Conservation (phyloP, 1,140 invertebrate species). For the Agrypnia vestita region DNA sequence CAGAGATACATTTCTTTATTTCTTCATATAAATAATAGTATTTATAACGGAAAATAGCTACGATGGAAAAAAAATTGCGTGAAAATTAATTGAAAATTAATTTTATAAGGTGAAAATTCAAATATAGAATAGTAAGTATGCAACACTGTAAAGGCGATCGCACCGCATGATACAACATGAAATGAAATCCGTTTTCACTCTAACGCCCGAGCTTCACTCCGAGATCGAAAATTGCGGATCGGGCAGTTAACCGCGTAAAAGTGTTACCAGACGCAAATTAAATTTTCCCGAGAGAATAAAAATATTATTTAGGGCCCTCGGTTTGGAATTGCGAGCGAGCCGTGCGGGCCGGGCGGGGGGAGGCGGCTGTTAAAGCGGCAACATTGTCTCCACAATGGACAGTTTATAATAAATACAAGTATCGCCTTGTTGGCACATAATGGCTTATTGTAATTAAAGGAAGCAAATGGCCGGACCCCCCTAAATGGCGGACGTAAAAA, state of each 20-base stretch:
- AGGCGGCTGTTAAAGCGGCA: conserved; percentile 30
- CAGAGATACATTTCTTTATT: too few species aligned
- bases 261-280: conserved; percentile 51
- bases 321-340: background rate
- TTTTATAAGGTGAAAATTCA: too few species aligned
- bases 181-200: background rate
- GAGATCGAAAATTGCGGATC: conserved; percentile 9
- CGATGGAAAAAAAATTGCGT: too few species aligned
- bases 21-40: too few species aligned
- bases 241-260: conserved; percentile 27
- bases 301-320: conserved; percentile 42
- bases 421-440: conserved; percentile 33
- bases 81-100: too few species aligned
- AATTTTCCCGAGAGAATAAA: conserved; percentile 41
- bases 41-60: too few species aligned
- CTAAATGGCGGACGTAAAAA: conserved; percentile 23
- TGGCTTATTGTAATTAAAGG: conserved; percentile 42
- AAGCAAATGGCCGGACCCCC: background rate
- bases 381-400: conserved; percentile 47
- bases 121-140: too few species aligned
- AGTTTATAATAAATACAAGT: conserved; percentile 5
- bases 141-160: too few species aligned
- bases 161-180: background rate
- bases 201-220: background rate
- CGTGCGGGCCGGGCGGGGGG: background rate